Percentiles rank a stretch among this genome's conserved stretches.
Evolutionary conservation across 2,888 invertebrate genomes (phyloP).

Genomic region (Eristalis intricaria): DNA sequence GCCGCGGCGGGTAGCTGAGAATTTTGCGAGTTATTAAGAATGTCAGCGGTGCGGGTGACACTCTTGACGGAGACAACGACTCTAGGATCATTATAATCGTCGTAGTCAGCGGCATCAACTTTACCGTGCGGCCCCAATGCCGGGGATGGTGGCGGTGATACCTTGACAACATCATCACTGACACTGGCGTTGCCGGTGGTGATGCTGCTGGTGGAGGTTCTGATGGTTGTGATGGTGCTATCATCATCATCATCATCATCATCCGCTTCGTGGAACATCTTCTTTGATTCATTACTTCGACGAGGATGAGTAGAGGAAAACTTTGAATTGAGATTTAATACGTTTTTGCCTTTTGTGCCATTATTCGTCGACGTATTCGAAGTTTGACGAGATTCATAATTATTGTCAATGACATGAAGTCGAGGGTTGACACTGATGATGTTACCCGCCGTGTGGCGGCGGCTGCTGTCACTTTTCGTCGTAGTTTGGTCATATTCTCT

Average conservation of each 20-base stretch:
- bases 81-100: constrained; percentile 68
- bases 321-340: constrained; percentile 76
- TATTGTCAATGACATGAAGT: constrained; percentile 51
- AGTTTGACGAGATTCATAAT: constrained; percentile 72
- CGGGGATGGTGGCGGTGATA: constrained; percentile 54
- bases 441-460: constrained; percentile 33
- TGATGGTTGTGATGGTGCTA: constrained; percentile 46
- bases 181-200: constrained; percentile 19
- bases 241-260: constrained; percentile 73
- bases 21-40: constrained; percentile 59
- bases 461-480: constrained; percentile 2
- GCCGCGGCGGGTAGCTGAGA: constrained; percentile 31
- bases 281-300: constrained; percentile 69
- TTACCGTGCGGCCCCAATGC: constrained; percentile 21
- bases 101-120: constrained; percentile 58
- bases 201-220: constrained; percentile 10
- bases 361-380: constrained; percentile 67
- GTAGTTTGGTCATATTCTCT: constrained; percentile 59
- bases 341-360: constrained; percentile 76
- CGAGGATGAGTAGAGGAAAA: constrained; percentile 48
- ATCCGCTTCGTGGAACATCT: constrained; percentile 68
- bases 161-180: constrained; percentile 68
- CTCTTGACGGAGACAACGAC: constrained; percentile 62
- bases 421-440: constrained; percentile 49
- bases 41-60: constrained; percentile 39